Base-by-base conservation (phyloP, 2,113 vertebrate species). In the Podiceps cristatus region DNA sequence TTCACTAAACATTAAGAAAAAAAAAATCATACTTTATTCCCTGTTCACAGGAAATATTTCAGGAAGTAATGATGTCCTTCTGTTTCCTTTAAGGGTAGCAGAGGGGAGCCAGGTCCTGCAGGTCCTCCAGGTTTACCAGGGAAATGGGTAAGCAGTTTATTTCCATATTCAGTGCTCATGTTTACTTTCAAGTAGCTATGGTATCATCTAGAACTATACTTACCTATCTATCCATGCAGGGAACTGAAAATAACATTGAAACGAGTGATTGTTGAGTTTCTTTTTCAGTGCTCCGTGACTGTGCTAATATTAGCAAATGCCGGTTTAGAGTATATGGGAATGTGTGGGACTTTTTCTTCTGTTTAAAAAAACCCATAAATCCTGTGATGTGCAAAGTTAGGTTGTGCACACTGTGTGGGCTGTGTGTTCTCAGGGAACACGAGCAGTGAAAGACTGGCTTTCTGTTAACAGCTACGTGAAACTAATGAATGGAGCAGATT, bases 91-190 rank as follows among this genome's bases (percentile, higher is more conserved):
- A 93, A 99, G 99, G 99, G 99, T 95, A 98, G 98, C 64, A 90
- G 98, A 96, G 99, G 99, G 66, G 98, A 98, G 86, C 88, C 81
- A 84, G 99, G 99, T 73, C 99, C 98, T 45, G 9, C 15, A 3
- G 99, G 99, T 90, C 97, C 99, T 77, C 96, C 98, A 56, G 99
- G 99, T 33, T 98, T 98, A 86, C 98, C 98, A 94, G 99, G 99
- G 75, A 98, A 98, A 97, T 98, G 96, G 98, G 99, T 99, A 98
- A 98, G 99, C 98, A 52, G 35, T 44, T 71, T 33, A 35, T 44
- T 75, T 90, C 45, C 8, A n/a, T 47, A 63, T 67, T 84, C 45
- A 62, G 20, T 35, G 19, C 53, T 89, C 24, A 9, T 79, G 31
- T 84, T 92, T 85, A 50, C 63, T 96, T 87, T 80, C 31, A 74